phyloP scores from a whole-genome alignment of 2,113 vertebrate species.

The Hiodon tergisus region DNA sequence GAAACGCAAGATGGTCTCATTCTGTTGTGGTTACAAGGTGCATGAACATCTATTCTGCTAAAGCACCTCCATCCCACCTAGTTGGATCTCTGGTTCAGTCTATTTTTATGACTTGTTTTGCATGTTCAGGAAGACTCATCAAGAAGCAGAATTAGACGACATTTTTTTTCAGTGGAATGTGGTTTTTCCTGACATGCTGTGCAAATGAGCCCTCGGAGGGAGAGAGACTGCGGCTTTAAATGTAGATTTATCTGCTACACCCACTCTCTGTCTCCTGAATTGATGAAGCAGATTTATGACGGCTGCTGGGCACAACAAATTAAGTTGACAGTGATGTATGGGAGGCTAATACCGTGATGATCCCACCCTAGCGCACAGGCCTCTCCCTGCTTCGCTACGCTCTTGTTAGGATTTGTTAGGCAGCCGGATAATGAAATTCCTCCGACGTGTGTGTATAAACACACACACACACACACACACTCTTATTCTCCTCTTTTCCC shows the following conservation, averaged over 20 bases:
- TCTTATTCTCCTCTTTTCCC: slow-evolving; percentile 40
- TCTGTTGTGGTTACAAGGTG: slow-evolving; percentile 23
- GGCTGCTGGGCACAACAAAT: slow-evolving; percentile 92
- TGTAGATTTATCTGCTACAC: slow-evolving; percentile 57
- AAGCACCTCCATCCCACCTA: slow-evolving; percentile 23
- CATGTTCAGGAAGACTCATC: slow-evolving; percentile 32
- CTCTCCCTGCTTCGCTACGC: slow-evolving; percentile 76
- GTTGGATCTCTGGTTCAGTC: slow-evolving; percentile 22
- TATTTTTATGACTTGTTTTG: slow-evolving; percentile 41
- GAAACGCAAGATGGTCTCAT: not conserved
- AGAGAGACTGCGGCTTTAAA: slow-evolving; percentile 49
- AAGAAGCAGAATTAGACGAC: slow-evolving; percentile 30
- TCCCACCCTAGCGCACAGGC: slow-evolving; percentile 68
- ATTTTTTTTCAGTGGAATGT: slow-evolving; percentile 10
- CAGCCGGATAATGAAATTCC: slow-evolving; percentile 82
- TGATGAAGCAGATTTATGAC: slow-evolving; percentile 93
- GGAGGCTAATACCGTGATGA: slow-evolving; percentile 75
- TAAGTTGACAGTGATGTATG: slow-evolving; percentile 96
- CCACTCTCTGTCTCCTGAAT: slow-evolving; percentile 72
- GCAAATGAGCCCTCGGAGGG: slow-evolving; percentile 46
- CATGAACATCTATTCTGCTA: slow-evolving; percentile 33
- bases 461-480: slow-evolving; percentile 48
- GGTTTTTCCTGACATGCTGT: slow-evolving; percentile 39
- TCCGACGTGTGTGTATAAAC: slow-evolving; percentile 70
- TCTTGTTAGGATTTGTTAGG: slow-evolving; percentile 87